Evolutionary conservation across 2,797 vertebrate species (phyloP), one percentile per base, ranked within the genome.

Genomic region (Enteromius trimaculatus): DNA sequence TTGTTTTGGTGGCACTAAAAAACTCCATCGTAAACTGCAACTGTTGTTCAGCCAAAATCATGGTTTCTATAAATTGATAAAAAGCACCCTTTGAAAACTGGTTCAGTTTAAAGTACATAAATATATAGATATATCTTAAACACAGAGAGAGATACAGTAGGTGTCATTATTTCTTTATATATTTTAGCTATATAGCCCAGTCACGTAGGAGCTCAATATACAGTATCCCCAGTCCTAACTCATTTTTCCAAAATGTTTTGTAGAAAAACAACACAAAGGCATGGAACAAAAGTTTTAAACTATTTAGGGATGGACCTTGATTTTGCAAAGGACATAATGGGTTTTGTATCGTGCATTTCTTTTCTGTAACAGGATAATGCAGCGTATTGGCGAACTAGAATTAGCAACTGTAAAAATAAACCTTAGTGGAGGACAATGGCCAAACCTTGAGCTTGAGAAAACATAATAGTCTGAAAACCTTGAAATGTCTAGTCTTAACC

Each of bases 401-500:
- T 75, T 42, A 82, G 44, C 19, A 26, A 66, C 14, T 51, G 60
- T 66, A 65, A 75, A 53, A 75, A 82, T 75, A 82, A 75, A 75
- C 34, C 31, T 47, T 44, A 26, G 29, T 29, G 21, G n/a, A 66
- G 60, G 80, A 82, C 60, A 65, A 53, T 26, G 42, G 42, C 26
- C 29, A 31, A 23, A 72, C 3, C 13, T 6, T 31, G 68, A 81
- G 72, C 68, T 47, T 62, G 58, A 81, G n/a, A 49, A 81, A 74
- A 75, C 70, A 81, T 39, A 66, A 75, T 75, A 62, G 10, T 66
- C 80, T 53, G n/a, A 29, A 65, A 55, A 75, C 60, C 79, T 82
- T 75, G 58, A 82, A 9, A 51, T 53, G 31, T 75, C 44, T 55
- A 42, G 66, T 66, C 21, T 82, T 14, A 75, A 75, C 31, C 31